A percentile compares a stretch with the other conserved stretches of the same genome.
Evolutionary conservation across 2,888 invertebrate genomes (phyloP).

Genomic region (Shargacucullia verbasci): DNA sequence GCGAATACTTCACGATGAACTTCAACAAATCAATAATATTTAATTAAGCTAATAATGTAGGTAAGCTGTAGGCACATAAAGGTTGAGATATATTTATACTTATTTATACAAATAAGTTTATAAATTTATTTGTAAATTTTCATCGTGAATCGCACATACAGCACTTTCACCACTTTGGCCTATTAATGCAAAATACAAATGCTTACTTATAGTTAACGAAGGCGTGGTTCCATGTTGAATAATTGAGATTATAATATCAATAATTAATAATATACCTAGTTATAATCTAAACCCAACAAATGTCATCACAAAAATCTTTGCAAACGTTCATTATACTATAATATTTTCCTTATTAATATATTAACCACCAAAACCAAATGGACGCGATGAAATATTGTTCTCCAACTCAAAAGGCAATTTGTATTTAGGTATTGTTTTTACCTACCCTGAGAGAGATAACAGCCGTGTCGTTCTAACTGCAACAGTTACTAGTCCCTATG

Average conservation of each 20-base stretch:
- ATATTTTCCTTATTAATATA: slow-evolving; percentile 63
- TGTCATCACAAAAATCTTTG: slow-evolving; percentile 52
- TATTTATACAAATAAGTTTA: neutral
- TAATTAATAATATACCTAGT: slow-evolving; percentile 30
- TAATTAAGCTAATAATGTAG: neutral
- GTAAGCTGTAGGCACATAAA: neutral
- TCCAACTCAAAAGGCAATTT: slow-evolving; percentile 71
- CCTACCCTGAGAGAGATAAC: slow-evolving; percentile 70
- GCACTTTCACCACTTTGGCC: neutral
- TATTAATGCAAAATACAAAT: slow-evolving; percentile 18
- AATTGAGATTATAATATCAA: slow-evolving; percentile 37
- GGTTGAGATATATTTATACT: neutral
- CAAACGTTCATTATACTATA: slow-evolving; percentile 49
- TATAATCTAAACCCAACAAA: slow-evolving; percentile 49
- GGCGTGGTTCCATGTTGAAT: slow-evolving; percentile 26
- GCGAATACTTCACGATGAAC: neutral
- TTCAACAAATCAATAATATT: slow-evolving; percentile 3
- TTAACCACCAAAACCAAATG: slow-evolving; percentile 77
- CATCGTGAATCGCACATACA: slow-evolving; percentile 6
- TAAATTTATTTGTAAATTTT: slow-evolving; percentile 4
- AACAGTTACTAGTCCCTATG: slow-evolving; percentile 62
- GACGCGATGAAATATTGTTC: slow-evolving; percentile 80
- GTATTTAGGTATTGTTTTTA: slow-evolving; percentile 61
- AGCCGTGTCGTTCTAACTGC: slow-evolving; percentile 60
- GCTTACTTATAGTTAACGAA: slow-evolving; percentile 33